Percentiles rank a stretch among this genome's conserved stretches.
These are phyloP conservation scores for Petaurus breviceps DNA, from an alignment of 2,113 vertebrate species.

Conservation along the genomic window DNA sequence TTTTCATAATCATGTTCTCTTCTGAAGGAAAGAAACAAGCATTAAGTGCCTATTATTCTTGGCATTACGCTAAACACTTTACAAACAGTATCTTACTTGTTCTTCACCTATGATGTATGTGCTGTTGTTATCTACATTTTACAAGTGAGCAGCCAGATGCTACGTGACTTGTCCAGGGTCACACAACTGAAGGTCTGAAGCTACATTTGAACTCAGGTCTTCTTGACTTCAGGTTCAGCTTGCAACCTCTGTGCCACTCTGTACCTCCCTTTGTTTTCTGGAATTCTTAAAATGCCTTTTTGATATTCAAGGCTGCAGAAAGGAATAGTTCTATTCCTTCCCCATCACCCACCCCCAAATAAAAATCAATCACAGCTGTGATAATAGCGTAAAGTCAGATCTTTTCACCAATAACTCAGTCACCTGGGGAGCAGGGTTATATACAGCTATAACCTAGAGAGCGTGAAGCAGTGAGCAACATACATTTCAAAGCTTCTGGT, in stretches of 20 bases:
- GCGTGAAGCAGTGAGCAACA: background rate
- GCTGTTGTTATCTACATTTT: background rate
- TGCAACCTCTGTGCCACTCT: background rate
- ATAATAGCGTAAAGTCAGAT: background rate
- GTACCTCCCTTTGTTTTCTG: background rate
- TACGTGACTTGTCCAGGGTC: background rate
- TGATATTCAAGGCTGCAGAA: background rate
- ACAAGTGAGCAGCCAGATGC: background rate
- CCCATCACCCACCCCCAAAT: background rate
- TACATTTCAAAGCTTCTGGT: constrained; percentile 10
- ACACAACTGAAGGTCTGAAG: background rate
- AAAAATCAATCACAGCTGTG: background rate
- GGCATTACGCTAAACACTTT: background rate
- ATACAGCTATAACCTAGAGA: fast-evolving
- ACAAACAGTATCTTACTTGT: background rate
- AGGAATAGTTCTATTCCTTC: background rate
- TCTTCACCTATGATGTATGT: background rate
- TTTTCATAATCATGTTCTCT: background rate
- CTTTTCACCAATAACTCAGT: background rate
- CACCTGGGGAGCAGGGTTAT: background rate
- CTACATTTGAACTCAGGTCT: background rate
- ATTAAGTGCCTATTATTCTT: background rate
- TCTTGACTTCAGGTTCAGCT: background rate
- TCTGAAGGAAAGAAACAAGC: background rate
- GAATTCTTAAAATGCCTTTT: background rate